Conservation (phyloP, 2,797 vertebrate genomes). For the Prionace glauca region DNA sequence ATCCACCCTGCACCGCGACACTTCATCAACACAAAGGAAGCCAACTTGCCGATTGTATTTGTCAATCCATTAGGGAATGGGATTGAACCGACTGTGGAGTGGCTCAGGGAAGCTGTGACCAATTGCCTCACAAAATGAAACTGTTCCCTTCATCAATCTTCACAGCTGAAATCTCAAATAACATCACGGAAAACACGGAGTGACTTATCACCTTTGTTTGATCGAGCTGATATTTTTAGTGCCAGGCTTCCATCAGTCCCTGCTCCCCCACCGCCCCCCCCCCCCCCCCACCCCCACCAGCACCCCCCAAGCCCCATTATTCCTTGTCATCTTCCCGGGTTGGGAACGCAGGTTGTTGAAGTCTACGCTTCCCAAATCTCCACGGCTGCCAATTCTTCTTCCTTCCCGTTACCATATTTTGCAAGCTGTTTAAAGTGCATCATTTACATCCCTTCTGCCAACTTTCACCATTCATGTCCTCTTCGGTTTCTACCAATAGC, state of each 20-base stretch:
- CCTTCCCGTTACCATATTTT: background rate
- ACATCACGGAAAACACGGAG: background rate
- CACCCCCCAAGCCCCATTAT: too few relatives aligned
- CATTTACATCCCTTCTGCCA: background rate
- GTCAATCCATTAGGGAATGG: background rate
- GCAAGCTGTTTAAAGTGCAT: too few relatives aligned
- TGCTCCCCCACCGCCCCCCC: accelerated
- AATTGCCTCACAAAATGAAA: background rate
- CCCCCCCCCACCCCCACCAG: background rate
- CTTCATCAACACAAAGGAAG: background rate
- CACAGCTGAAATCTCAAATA: background rate
- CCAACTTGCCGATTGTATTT: background rate
- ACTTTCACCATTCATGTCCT: background rate
- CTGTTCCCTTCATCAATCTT: background rate
- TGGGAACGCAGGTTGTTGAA: too few relatives aligned
- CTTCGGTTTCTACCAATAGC: background rate
- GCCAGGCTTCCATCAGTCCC: background rate
- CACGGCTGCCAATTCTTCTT: background rate
- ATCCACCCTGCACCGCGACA: background rate
- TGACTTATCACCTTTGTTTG: background rate
- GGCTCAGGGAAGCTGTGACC: background rate
- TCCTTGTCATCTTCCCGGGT: too few relatives aligned
- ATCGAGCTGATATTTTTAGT: background rate
- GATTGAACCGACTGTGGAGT: background rate
- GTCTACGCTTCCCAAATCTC: background rate